Evolutionary conservation across 2,888 invertebrate genomes (phyloP), one percentile per base, ranked within the genome.

Genomic region (Sacculina carcini): DNA sequence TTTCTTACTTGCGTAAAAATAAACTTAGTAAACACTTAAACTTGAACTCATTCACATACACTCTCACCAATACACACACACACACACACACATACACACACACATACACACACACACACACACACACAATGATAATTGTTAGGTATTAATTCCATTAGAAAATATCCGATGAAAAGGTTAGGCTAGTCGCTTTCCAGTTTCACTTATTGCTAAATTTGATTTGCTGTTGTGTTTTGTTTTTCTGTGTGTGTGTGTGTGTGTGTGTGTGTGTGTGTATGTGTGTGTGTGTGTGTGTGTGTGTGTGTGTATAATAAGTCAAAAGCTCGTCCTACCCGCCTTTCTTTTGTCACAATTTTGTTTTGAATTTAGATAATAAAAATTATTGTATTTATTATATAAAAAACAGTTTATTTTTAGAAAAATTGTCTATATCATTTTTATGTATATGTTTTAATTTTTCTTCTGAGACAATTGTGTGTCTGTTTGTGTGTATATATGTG

Each of bases 271-370:
- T 26, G 16, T 48, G 16, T 36, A 4, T 36, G 16, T 36, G 6
- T n/a, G 24, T 14, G 24, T 44, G 3, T 42, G 3, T n/a, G 1
- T 42, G 5, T 42, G 29, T 52, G 52, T 50, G 48, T 49, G 34
- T 50, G 54, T 40, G 53, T 55, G 48, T 53, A 26, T 53, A 54
- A 57, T 46, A 49, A 50, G 54, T 50, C 14, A 19, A 16, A 23
- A 28, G 29, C 21, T 49, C 1, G 21, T 24, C 28, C 24, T 44
- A 6, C 28, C 21, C 5, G 31, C 21, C 6, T 78, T 74, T 60
- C 62, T n/a, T 50, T 51, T 55, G n/a, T 14, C 50, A 23, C n/a
- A 9, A n/a, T 23, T 52, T 1, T 52, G 16, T 29, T 32, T 16
- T 21, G 12, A 10, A 32, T 36, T 49, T 16, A 3, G 12, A 6